Evolutionary conservation across 2,113 vertebrate species (phyloP).

Genomic region (Capreolus pygargus): DNA sequence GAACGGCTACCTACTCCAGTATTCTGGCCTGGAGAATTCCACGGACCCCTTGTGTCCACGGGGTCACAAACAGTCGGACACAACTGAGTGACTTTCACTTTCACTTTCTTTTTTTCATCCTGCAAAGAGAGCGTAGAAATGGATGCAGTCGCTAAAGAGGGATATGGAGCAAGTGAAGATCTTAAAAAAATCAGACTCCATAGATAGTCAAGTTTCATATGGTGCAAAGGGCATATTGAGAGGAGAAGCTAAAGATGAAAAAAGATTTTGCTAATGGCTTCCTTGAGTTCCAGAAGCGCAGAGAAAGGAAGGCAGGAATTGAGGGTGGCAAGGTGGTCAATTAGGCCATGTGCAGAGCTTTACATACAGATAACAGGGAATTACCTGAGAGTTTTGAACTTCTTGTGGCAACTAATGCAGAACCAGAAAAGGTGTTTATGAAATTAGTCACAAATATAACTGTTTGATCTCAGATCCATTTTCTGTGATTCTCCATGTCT

Average conservation of each 20-base stretch:
- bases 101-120: background rate
- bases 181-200: background rate
- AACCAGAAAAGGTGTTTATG: background rate
- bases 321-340: background rate
- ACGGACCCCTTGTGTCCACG: rapidly evolving
- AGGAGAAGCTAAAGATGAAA: background rate
- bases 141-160: background rate
- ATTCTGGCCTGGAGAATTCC: background rate
- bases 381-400: background rate
- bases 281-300: background rate
- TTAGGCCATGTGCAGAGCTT: too few relatives aligned
- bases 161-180: background rate
- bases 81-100: background rate
- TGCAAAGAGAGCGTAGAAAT: background rate
- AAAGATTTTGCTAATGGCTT: background rate
- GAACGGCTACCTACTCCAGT: background rate
- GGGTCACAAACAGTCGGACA: background rate
- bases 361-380: background rate
- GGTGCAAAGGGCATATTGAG: background rate
- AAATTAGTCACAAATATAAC: background rate
- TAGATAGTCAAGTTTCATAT: background rate
- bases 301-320: background rate
- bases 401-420: background rate
- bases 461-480: background rate
- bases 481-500: background rate